Base-by-base conservation (phyloP, 2,113 vertebrate species). In the Trogon surrucura region DNA sequence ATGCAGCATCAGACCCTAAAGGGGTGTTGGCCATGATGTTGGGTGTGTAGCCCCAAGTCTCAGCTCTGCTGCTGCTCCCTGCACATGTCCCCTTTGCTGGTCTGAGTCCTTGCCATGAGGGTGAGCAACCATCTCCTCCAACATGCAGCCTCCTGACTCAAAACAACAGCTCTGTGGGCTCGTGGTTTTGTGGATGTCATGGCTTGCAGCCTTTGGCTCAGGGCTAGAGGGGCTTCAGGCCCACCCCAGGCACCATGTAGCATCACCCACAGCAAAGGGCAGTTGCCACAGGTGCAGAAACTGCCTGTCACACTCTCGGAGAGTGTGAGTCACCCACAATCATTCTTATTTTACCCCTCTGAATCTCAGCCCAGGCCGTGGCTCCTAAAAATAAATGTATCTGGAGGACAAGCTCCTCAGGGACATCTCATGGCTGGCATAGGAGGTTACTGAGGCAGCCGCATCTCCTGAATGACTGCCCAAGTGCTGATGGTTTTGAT, bases 231-330 rank as follows among this genome's bases (percentile, higher is more conserved):
- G 22, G 10, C 48, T 87, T 67, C 74, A 48, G 38, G 23, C 32
- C 11, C 58, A 29, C 29, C 12, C 25, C 0, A 2, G 47, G 30
- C n/a, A 70, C 16, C 2, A 0, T 0, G 1, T 3, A 60, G 38
- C 75, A 83, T 21, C 13, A 57, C 15, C 11, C 4, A 3, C 50
- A 66, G 34, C 25, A 30, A 66, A 32, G 18, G 56, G 2, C 75
- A 77, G 64, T 16, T 66, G 54, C 47, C 69, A 78, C 0, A 10
- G 71, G 27, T 58, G 29, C 74, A 69, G 44, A 58, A 41, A 41
- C 22, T 0, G 5, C 6, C 41, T 61, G 85, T 70, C 36, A 14
- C 0, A 0, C 19, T 80, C 32, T 54, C 1, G 2, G 36, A 54
- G 60, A 73, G 16, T 17, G 15, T 44, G 50, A 79, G 32, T 80